Percentiles rank a stretch among this genome's conserved stretches.
phyloP scores from a whole-genome alignment of 2,113 vertebrate species.

The Ptyas mucosa region DNA sequence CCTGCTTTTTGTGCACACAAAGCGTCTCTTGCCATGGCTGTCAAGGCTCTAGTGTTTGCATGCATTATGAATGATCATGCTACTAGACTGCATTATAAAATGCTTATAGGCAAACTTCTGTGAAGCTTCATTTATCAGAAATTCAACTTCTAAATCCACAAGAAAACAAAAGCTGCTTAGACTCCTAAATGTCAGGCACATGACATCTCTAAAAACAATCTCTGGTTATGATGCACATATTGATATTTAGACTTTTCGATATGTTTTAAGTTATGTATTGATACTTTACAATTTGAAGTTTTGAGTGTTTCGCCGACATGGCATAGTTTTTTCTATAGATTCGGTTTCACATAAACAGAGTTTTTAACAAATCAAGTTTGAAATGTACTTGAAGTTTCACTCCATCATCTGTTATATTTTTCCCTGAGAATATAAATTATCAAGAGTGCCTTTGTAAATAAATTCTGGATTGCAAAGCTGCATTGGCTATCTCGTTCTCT shows the following conservation, averaged over 20 bases:
- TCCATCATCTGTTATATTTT: background rate
- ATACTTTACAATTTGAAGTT: fast-evolving
- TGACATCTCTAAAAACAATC: background rate
- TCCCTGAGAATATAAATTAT: background rate
- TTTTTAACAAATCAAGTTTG: background rate
- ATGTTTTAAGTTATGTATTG: constrained; percentile 15
- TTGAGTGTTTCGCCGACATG: constrained; percentile 13
- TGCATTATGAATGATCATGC: constrained; percentile 39
- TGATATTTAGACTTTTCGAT: background rate
- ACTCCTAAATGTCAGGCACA: constrained; percentile 34
- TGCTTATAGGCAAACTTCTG: background rate
- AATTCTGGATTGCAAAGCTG: background rate
- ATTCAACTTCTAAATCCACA: constrained; percentile 36
- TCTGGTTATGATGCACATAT: background rate
- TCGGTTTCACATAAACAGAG: background rate
- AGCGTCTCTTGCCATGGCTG: constrained; percentile 35
- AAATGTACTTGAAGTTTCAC: background rate
- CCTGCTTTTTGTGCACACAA: constrained; percentile 38
- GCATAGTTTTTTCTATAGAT: background rate
- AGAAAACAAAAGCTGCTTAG: constrained; percentile 47
- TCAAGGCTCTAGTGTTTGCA: constrained; percentile 33
- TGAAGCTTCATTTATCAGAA: constrained; percentile 30
- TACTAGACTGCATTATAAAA: constrained; percentile 28
- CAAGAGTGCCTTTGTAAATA: background rate
- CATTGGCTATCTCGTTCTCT: background rate